These are phyloP conservation scores for Dermochelys coriacea DNA, from an alignment of 2,797 vertebrate genomes.

Conservation along the genomic window DNA sequence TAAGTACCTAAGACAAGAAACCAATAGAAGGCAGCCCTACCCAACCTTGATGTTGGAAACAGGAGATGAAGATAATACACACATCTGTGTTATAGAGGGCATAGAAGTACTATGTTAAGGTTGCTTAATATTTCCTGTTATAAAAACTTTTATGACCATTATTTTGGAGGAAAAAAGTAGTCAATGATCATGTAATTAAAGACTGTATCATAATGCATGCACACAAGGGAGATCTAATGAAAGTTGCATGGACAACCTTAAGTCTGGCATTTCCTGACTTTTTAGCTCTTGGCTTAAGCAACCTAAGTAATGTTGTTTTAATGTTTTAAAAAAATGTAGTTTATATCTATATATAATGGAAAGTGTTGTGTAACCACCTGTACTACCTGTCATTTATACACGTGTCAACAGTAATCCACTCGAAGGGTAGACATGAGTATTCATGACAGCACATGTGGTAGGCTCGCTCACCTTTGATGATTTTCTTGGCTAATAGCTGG, in stretches of 20 bases:
- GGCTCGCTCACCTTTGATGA: accelerated
- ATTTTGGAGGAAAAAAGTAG: slow-evolving; percentile 19
- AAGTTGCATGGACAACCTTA: slow-evolving; percentile 8
- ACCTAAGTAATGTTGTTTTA: slow-evolving; percentile 43
- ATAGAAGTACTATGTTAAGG: neutral
- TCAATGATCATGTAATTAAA: slow-evolving; percentile 63
- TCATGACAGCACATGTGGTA: neutral
- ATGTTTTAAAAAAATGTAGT: neutral
- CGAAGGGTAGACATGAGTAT: neutral
- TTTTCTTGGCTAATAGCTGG: neutral
- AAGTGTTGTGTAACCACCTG: neutral
- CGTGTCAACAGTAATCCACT: neutral
- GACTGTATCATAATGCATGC: slow-evolving; percentile 9
- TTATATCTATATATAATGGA: neutral
- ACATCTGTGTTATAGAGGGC: neutral
- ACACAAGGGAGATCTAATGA: neutral
- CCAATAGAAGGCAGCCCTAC: neutral
- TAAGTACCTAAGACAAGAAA: neutral
- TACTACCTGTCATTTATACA: neutral
- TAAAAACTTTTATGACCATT: neutral
- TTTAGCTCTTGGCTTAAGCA: neutral
- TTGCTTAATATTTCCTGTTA: neutral
- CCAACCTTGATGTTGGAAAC: neutral
- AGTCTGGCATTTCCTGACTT: neutral
- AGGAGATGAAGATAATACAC: neutral